Evolutionary conservation across 2,888 invertebrate genomes (phyloP), one percentile per base, ranked within the genome.

Genomic region (Apamea crenata): DNA sequence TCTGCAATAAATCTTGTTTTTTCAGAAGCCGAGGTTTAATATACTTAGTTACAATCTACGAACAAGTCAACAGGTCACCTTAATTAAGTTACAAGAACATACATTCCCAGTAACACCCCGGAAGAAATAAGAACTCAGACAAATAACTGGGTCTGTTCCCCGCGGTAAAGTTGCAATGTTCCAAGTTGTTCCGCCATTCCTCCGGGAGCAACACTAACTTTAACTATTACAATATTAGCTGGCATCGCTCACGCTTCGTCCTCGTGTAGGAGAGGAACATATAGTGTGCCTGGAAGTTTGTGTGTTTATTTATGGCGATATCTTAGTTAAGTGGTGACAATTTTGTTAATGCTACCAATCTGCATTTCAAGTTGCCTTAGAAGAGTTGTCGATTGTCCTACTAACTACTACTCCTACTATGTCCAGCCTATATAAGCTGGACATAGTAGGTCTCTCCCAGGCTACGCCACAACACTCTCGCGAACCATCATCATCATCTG

Each of bases 211-310:
- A 32, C 44, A n/a, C 29, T 56, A 86, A 86, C 68, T 84, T 84
- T 67, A 29, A 66, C 63, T 73, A 65, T 86, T 70, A 86, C 66
- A 50, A 56, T 73, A 86, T 75, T 82, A 75, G 71, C 56, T 73
- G 40, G 74, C 29, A 53, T 69, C 78, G 16, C 50, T 59, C 32
- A 66, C 56, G 67, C 10, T 72, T 85, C 14, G 44, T 21, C 5
- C 16, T n/a, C 32, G 5, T 8, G 47, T 8, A 56, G 25, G n/a
- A 14, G 12, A 32, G 14, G 18, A 36, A 66, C 10, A 25, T 14
- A 32, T 16, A 25, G 16, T n/a, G 16, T 16, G 3, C 4, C 0
- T 18, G 16, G n/a, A 56, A 72, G 32, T 16, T 63, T 44, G 65
- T n/a, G 0, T 40, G 44, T 32, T 44, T 50, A 18, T 67, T 47